A percentile compares a stretch with the other conserved stretches of the same genome.
phyloP scores from a whole-genome alignment of 2,797 vertebrate species.

The Selene dorsalis region DNA sequence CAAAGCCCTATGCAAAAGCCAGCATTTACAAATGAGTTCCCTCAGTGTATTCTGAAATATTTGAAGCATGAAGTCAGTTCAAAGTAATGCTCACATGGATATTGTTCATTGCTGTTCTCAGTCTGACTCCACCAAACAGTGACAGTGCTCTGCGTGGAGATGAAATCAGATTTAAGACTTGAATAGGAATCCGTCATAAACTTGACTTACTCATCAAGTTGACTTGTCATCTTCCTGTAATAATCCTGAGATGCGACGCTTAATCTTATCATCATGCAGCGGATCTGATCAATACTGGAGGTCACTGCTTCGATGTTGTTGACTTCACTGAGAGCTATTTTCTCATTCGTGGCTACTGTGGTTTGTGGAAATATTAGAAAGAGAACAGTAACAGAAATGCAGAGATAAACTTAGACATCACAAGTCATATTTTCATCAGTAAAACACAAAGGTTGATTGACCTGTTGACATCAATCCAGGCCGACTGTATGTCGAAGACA shows the following conservation, averaged over 20 bases:
- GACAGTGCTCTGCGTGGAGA: not conserved
- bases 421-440: too few species aligned
- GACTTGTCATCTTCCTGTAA: not conserved
- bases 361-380: slow-evolving; percentile 11
- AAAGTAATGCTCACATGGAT: not conserved
- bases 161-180: not conserved
- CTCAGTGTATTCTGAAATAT: not conserved
- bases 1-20: not conserved
- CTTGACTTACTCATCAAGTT: not conserved
- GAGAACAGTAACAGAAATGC: not conserved
- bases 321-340: not conserved
- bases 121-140: not conserved
- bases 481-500: slow-evolving; percentile 4
- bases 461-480: not conserved
- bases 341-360: not conserved
- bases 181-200: not conserved
- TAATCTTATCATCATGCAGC: not conserved
- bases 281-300: not conserved
- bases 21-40: not conserved
- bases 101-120: slow-evolving; percentile 5
- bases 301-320: not conserved
- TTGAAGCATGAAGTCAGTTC: not conserved
- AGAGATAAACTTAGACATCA: not conserved
- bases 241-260: not conserved
- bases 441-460: not conserved